phyloP scores from a whole-genome alignment of 2,113 vertebrate genomes.

The Mobula hypostoma region DNA sequence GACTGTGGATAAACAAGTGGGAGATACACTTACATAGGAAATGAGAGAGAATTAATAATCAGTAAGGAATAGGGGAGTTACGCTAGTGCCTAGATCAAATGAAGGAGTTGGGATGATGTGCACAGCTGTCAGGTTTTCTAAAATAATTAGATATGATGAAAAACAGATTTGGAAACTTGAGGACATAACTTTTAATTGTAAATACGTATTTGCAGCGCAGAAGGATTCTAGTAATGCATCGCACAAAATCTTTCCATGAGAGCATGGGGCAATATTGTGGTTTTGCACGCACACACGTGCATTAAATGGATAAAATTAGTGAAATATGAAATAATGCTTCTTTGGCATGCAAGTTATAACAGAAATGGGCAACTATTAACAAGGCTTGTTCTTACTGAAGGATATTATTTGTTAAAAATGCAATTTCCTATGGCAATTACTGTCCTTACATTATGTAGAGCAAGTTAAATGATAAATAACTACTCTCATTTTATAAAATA shows the following conservation, averaged over 20 bases:
- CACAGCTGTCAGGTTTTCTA: neutral
- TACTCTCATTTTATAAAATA: slow-evolving; percentile 42
- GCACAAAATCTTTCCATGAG: neutral
- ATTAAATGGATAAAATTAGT: neutral
- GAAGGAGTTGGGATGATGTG: neutral
- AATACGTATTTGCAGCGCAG: neutral
- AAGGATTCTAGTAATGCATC: neutral
- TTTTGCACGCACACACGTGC: neutral
- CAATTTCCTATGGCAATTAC: slow-evolving; percentile 50
- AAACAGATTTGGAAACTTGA: neutral
- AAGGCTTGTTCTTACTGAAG: slow-evolving; percentile 43
- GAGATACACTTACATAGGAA: neutral
- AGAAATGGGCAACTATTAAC: slow-evolving; percentile 20
- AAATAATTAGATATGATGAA: neutral
- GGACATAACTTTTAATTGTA: neutral
- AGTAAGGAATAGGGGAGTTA: neutral
- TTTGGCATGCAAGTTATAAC: slow-evolving; percentile 14
- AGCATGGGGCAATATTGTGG: neutral
- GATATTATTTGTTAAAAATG: slow-evolving; percentile 43
- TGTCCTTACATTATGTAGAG: slow-evolving; percentile 43
- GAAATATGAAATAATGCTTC: slow-evolving; percentile 8
- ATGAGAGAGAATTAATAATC: neutral
- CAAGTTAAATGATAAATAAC: slow-evolving; percentile 49
- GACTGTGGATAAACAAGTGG: neutral
- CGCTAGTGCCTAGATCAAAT: neutral